Percentiles rank a stretch among this genome's conserved stretches.
Conservation (phyloP, 2,888 invertebrate genomes). For the Cephus pulcher region DNA sequence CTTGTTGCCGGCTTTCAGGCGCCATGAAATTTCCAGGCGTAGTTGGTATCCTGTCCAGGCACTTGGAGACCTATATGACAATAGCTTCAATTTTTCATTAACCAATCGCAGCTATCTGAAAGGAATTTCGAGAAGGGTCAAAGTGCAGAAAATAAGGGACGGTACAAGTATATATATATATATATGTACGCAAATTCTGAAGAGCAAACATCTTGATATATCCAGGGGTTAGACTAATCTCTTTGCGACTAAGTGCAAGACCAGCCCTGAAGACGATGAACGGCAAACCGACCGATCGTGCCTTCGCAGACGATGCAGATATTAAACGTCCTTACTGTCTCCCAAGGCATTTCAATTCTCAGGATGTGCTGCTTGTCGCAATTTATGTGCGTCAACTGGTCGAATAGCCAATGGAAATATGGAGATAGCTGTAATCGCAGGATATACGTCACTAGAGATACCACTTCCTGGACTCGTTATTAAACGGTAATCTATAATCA, state of each 20-base stretch:
- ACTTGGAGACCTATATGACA: neutral
- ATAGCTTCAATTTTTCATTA: neutral
- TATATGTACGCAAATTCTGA: neutral
- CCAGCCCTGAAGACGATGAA: neutral
- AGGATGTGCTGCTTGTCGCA: neutral
- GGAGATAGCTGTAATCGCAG: neutral
- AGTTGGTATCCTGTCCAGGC: neutral
- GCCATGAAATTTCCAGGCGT: neutral
- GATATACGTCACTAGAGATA: neutral
- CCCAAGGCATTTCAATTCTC: neutral
- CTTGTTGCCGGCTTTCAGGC: neutral
- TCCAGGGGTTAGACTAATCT: neutral
- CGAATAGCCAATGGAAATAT: neutral
- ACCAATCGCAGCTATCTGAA: neutral
- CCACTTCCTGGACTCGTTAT: neutral
- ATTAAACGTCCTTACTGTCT: constrained; percentile 14
- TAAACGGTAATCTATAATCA: neutral
- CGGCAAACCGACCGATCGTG: constrained; percentile 19
- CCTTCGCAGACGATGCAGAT: constrained; percentile 29
- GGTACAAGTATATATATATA: neutral
- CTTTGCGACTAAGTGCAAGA: neutral
- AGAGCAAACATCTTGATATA: neutral
- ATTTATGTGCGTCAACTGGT: neutral
- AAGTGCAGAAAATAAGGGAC: neutral
- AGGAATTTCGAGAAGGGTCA: neutral